Evolutionary conservation across 2,888 invertebrate species (phyloP).

Genomic region (Conistra vaccinii): DNA sequence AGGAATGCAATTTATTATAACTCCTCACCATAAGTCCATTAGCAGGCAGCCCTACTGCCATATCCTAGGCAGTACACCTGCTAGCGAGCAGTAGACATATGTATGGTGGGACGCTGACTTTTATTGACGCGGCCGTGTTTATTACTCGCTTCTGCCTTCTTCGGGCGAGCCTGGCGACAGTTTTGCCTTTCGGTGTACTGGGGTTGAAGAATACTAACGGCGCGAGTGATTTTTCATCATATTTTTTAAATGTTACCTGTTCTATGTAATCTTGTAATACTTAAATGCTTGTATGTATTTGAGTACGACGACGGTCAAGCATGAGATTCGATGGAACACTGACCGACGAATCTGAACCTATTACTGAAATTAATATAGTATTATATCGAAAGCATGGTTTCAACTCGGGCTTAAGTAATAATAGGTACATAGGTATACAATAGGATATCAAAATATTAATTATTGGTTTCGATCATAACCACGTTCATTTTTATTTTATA

Average conservation of each 20-base stretch:
- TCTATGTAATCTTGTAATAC: background rate
- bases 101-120: slow-evolving; percentile 85
- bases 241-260: background rate
- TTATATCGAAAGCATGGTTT: background rate
- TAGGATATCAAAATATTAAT: background rate
- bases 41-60: slow-evolving; percentile 71
- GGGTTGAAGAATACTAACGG: slow-evolving; percentile 57
- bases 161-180: slow-evolving; percentile 71
- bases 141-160: slow-evolving; percentile 80
- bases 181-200: slow-evolving; percentile 69
- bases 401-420: background rate
- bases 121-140: slow-evolving; percentile 87
- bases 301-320: background rate
- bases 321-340: background rate
- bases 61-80: slow-evolving; percentile 81
- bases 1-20: slow-evolving; percentile 38
- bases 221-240: slow-evolving; percentile 36
- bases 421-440: background rate
- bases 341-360: background rate
- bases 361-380: background rate
- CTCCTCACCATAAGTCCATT: slow-evolving; percentile 4
- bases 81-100: slow-evolving; percentile 81
- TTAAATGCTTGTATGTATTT: too few species aligned
- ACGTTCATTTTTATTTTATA: background rate
- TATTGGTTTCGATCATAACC: background rate